phyloP scores from a whole-genome alignment of 92 coral and sea anemone genomes.

The Parazoanthus atlanticus region DNA sequence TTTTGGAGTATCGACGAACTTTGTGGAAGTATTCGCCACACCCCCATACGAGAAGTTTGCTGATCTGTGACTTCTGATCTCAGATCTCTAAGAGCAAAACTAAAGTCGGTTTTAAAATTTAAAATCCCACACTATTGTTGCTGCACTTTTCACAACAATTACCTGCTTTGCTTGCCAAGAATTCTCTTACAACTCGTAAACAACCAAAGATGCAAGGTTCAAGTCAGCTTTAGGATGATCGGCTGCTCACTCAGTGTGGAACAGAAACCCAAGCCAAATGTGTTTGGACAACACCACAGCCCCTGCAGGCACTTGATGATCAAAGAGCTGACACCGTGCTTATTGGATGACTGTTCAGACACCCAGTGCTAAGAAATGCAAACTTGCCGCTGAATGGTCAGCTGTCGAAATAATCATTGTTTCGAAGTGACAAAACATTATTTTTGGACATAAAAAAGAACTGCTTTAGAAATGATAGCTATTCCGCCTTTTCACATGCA shows the following conservation, averaged over 20 bases:
- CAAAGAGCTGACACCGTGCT: neutral
- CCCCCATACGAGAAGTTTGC: neutral
- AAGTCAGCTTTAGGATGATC: neutral
- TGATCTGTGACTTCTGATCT: neutral
- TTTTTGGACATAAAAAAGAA: too few species aligned
- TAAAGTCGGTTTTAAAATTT: neutral
- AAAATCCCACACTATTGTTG: neutral
- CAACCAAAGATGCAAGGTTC: neutral
- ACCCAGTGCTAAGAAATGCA: neutral
- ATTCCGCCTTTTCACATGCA: neutral
- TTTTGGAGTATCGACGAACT: neutral
- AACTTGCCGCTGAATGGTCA: neutral
- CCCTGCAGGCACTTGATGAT: neutral
- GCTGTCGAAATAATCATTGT: neutral
- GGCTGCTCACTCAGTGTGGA: neutral
- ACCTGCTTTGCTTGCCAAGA: neutral
- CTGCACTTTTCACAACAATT: neutral
- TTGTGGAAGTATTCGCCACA: neutral
- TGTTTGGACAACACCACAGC: neutral
- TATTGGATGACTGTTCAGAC: neutral
- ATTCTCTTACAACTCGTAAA: neutral
- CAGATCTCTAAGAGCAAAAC: neutral
- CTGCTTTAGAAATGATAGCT: neutral
- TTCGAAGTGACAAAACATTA: neutral
- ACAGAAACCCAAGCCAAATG: neutral